A percentile compares a stretch with the other conserved stretches of the same genome.
Conservation (phyloP, 2,888 invertebrate genomes). For the Amphiduros pacificus region DNA sequence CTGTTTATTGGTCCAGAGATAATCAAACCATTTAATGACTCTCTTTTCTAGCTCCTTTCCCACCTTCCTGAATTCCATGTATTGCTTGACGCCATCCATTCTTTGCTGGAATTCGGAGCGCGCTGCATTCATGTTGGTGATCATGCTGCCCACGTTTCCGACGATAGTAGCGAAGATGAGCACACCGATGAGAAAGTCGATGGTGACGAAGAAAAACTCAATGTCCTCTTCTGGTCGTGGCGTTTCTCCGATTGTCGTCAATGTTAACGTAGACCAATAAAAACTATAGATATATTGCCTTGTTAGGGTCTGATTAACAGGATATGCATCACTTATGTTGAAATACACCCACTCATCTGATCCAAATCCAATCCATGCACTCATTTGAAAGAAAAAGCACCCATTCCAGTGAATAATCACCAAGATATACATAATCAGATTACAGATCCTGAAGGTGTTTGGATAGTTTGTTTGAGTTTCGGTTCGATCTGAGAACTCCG, state of each 20-base stretch:
- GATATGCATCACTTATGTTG: conserved; percentile 14
- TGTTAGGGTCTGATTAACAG: conserved; percentile 61
- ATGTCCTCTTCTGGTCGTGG: conserved; percentile 89
- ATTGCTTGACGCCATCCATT: conserved; percentile 90
- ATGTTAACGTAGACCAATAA: conserved; percentile 95
- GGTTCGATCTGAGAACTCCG: conserved; percentile 91
- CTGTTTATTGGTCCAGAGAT: conserved; percentile 79
- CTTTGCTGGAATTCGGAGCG: conserved; percentile 92
- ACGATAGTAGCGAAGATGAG: conserved; percentile 96
- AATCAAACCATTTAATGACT: conserved; percentile 86
- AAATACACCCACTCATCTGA: conserved; percentile 74
- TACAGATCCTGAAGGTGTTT: conserved; percentile 65
- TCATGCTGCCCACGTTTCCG: conserved; percentile 86
- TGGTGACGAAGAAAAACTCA: conserved; percentile 90
- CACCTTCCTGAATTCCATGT: conserved; percentile 83
- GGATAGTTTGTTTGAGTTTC: conserved; percentile 93
- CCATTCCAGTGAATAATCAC: conserved; percentile 60
- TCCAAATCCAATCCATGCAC: conserved; percentile 77
- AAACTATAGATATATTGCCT: conserved; percentile 77
- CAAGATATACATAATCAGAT: conserved; percentile 56
- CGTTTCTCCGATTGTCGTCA: conserved; percentile 88
- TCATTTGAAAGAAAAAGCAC: conserved; percentile 59
- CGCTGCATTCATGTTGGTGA: conserved; percentile 93
- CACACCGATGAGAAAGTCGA: conserved; percentile 87
- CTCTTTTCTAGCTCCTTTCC: conserved; percentile 75